Evolutionary conservation across 53 echinoderm and acorn worm genomes (phyloP).

Genomic region (Patiria pectinifera): DNA sequence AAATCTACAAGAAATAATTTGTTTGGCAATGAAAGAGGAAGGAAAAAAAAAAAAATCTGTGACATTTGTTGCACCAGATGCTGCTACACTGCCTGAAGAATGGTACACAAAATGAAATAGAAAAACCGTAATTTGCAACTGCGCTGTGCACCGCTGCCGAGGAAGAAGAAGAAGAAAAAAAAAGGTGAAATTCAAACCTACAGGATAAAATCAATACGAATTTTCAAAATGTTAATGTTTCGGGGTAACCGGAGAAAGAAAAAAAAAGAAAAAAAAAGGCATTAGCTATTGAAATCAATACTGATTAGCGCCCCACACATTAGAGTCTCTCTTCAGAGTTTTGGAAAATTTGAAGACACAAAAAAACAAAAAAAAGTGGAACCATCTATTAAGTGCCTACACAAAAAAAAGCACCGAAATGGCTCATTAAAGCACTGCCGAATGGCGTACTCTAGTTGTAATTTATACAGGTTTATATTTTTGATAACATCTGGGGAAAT

Average conservation of each 20-base stretch:
- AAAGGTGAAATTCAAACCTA: slow-evolving; percentile 44
- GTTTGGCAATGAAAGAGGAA: not conserved
- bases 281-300: slow-evolving; percentile 14
- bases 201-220: slow-evolving; percentile 41
- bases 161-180: not conserved
- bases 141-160: not conserved
- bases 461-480: not conserved
- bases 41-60: not conserved
- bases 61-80: slow-evolving; percentile 10
- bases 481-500: not conserved
- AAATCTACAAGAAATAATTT: not conserved
- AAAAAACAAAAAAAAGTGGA: not conserved
- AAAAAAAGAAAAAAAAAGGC: slow-evolving; percentile 1
- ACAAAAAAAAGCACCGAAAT: not conserved
- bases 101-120: not conserved
- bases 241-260: not conserved
- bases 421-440: not conserved
- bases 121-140: slow-evolving; percentile 33
- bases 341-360: not conserved
- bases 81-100: not conserved
- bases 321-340: not conserved
- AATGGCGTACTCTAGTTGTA: not conserved
- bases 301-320: not conserved
- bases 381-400: not conserved
- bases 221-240: slow-evolving; percentile 48